Percentiles rank a stretch among this genome's conserved stretches.
Conservation (phyloP, 1,140 invertebrate genomes). For the Heliothis virescens region DNA sequence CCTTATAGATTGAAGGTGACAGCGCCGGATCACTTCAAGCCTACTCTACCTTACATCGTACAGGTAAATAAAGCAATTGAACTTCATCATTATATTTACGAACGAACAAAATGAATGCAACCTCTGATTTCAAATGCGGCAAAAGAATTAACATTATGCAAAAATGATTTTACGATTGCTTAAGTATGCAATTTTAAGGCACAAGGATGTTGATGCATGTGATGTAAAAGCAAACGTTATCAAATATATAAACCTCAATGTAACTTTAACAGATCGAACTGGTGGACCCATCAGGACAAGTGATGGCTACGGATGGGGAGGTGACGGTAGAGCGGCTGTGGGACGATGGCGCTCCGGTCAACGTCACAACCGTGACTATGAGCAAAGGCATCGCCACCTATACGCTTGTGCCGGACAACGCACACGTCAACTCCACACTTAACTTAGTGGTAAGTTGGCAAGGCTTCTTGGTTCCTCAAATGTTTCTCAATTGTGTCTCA, state of each 20-base stretch:
- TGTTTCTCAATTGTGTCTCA: neutral
- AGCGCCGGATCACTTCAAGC: slow-evolving; percentile 94
- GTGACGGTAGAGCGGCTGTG: slow-evolving; percentile 75
- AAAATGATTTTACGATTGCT: no score
- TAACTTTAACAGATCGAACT: slow-evolving; percentile 71
- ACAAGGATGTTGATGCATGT: no score
- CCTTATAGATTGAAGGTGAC: slow-evolving; percentile 94
- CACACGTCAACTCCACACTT: slow-evolving; percentile 75
- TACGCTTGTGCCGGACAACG: slow-evolving; percentile 66
- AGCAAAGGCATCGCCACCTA: slow-evolving; percentile 72
- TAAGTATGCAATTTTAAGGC: no score
- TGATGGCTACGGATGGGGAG: slow-evolving; percentile 67
- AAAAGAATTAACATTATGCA: no score
- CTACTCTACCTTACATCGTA: slow-evolving; percentile 93
- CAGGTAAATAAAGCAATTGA: slow-evolving; percentile 85
- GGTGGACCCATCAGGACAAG: slow-evolving; percentile 71
- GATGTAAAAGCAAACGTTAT: no score
- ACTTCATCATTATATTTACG: neutral
- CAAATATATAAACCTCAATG: neutral
- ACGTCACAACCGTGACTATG: slow-evolving; percentile 67
- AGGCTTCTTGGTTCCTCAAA: slow-evolving; percentile 21
- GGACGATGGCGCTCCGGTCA: slow-evolving; percentile 78
- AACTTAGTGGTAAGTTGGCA: slow-evolving; percentile 82
- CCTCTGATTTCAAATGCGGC: no score
- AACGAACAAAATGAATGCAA: neutral